Percentiles rank a stretch among this genome's conserved stretches.
phyloP scores from a whole-genome alignment of 2,888 invertebrate genomes.

The Neuroscelio doddi region DNA sequence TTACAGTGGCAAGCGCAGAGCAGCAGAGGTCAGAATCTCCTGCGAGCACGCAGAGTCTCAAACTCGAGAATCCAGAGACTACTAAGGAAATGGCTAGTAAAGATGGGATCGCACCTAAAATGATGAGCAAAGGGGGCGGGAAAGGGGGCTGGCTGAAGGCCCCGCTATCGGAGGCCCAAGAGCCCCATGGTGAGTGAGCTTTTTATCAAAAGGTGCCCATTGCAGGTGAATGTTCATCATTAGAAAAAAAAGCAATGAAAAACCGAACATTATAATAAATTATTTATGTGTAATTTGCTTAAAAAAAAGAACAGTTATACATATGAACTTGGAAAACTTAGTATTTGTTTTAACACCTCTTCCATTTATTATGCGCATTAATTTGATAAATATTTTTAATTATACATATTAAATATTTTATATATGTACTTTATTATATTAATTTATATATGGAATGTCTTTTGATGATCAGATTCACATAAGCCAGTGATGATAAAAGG shows the following conservation, averaged over 20 bases:
- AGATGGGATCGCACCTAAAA: slow-evolving; percentile 70
- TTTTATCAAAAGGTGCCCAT: slow-evolving; percentile 55
- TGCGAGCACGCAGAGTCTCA: slow-evolving; percentile 68
- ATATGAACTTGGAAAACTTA: too few species aligned
- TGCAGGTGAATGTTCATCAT: slow-evolving; percentile 46
- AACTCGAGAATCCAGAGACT: slow-evolving; percentile 69
- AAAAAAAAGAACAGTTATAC: too few species aligned
- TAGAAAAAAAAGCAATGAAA: too few species aligned
- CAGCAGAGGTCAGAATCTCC: slow-evolving; percentile 71
- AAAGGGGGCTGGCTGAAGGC: slow-evolving; percentile 71
- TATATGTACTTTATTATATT: too few species aligned
- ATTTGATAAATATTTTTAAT: too few species aligned
- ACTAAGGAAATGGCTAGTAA: slow-evolving; percentile 71
- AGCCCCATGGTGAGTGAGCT: slow-evolving; percentile 70
- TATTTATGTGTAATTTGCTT: too few species aligned
- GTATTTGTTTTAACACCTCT: too few species aligned
- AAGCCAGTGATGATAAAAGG: slow-evolving; percentile 70
- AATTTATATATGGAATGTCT: slow-evolving; percentile 16
- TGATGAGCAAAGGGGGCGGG: slow-evolving; percentile 70
- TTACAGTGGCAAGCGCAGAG: slow-evolving; percentile 71
- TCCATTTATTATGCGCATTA: too few species aligned
- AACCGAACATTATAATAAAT: too few species aligned
- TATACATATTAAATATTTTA: too few species aligned
- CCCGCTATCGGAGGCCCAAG: slow-evolving; percentile 69
- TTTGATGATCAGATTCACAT: slow-evolving; percentile 21